Conservation (phyloP, 2,113 vertebrate species). For the Tychaedon coryphoeus region DNA sequence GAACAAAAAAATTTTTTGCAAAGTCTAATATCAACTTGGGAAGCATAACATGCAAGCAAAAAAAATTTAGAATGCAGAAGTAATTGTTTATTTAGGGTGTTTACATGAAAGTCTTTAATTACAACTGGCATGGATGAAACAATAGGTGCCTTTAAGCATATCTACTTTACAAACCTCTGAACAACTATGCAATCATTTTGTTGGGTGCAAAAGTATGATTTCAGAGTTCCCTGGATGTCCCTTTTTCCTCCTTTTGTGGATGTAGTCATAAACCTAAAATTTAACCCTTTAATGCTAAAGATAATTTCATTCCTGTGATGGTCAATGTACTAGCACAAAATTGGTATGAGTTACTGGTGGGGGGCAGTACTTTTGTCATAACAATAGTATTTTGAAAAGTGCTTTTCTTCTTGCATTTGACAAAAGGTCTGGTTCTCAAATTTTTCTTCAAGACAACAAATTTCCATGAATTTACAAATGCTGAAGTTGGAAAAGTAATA, state of each 20-base stretch:
- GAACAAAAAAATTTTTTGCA: neutral
- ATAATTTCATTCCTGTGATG: neutral
- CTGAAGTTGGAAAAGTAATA: neutral
- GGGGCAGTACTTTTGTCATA: neutral
- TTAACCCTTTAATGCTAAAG: neutral
- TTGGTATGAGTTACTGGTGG: neutral
- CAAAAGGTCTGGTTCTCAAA: neutral
- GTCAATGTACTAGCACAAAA: neutral
- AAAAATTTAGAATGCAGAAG: neutral
- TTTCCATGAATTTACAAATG: neutral
- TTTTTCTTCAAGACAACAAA: neutral
- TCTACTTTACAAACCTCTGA: neutral
- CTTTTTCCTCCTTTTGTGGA: neutral
- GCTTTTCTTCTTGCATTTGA: neutral
- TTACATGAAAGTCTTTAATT: neutral
- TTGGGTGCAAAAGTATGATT: neutral
- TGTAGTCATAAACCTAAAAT: neutral
- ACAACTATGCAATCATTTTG: neutral
- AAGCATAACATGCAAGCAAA: neutral
- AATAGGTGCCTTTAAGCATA: neutral
- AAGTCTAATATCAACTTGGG: neutral
- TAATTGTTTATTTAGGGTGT: neutral
- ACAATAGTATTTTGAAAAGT: neutral
- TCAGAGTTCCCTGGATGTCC: neutral
- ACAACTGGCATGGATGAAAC: neutral